phyloP scores from a whole-genome alignment of 2,888 invertebrate species.

The Xestoiulus laeticollis region DNA sequence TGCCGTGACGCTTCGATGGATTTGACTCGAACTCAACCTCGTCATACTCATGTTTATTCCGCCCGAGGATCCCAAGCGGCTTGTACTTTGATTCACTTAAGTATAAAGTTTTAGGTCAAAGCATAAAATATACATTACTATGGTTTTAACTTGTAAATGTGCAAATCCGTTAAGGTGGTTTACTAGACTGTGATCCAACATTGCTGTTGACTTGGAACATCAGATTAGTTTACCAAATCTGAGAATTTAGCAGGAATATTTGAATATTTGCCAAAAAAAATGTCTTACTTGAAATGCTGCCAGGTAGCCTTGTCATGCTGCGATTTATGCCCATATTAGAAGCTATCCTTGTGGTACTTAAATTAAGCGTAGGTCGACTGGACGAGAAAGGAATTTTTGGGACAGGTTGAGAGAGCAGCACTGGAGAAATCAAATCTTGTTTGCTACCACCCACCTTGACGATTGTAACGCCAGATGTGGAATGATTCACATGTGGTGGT shows the following conservation, averaged over 20 bases:
- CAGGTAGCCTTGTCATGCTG: conserved; percentile 76
- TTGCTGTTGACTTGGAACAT: no score
- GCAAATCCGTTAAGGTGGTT: no score
- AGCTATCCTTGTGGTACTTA: conserved; percentile 57
- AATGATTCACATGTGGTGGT: conserved; percentile 71
- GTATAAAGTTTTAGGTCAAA: no score
- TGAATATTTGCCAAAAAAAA: neutral
- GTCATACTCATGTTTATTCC: conserved; percentile 86
- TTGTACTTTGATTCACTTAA: conserved; percentile 59
- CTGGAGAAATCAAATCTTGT: conserved; percentile 56
- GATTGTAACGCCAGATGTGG: conserved; percentile 80
- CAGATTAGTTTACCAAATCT: no score
- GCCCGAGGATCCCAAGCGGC: conserved; percentile 68
- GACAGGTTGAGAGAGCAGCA: conserved; percentile 13
- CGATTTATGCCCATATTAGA: conserved; percentile 63
- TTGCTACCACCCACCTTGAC: conserved; percentile 74
- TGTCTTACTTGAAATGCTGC: conserved; percentile 55
- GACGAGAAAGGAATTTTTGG: conserved; percentile 52
- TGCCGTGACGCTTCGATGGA: conserved; percentile 59
- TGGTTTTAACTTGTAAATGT: neutral
- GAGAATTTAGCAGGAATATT: no score
- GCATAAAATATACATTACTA: neutral
- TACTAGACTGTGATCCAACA: no score
- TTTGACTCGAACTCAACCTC: conserved; percentile 77
- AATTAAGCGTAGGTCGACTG: conserved; percentile 55